A percentile compares a stretch with the other conserved stretches of the same genome.
phyloP scores from a whole-genome alignment of 2,113 vertebrate species.

The Rhynchomys soricoides region DNA sequence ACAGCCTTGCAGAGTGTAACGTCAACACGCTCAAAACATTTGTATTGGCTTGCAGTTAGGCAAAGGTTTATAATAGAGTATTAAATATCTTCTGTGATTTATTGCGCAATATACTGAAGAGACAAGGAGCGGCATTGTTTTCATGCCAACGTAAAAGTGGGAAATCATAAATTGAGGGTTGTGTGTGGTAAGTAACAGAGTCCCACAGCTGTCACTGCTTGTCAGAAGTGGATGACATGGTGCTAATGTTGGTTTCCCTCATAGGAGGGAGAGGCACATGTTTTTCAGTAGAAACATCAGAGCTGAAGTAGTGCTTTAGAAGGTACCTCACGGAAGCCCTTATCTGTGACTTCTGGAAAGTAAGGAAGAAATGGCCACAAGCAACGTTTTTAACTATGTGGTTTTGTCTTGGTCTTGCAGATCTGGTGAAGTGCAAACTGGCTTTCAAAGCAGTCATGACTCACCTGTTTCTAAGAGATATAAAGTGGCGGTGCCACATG shows the following conservation, averaged over 20 bases:
- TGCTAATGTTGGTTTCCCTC: not conserved
- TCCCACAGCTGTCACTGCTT: not conserved
- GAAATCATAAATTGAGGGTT: not conserved
- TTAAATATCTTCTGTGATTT: not conserved
- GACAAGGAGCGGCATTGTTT: not conserved
- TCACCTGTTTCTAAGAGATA: not conserved
- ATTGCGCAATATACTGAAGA: not conserved
- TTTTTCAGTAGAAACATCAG: slow-evolving; percentile 5
- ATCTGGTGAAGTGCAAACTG: not conserved
- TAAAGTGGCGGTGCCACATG: not conserved
- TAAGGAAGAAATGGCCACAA: not conserved
- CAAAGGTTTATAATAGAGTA: not conserved
- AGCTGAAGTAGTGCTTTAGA: not conserved
- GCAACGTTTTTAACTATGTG: not conserved
- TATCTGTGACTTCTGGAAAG: not conserved
- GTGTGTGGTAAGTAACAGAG: not conserved
- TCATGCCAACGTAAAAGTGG: not conserved
- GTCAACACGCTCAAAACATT: not conserved
- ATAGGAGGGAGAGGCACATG: not conserved
- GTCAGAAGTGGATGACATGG: not conserved
- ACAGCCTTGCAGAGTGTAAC: not conserved
- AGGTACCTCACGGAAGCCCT: not conserved
- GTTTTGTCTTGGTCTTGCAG: not conserved
- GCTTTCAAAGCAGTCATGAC: not conserved
- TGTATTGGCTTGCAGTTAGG: not conserved